Evolutionary conservation across 2,113 vertebrate genomes (phyloP).

Genomic region (Dicaeum eximium): DNA sequence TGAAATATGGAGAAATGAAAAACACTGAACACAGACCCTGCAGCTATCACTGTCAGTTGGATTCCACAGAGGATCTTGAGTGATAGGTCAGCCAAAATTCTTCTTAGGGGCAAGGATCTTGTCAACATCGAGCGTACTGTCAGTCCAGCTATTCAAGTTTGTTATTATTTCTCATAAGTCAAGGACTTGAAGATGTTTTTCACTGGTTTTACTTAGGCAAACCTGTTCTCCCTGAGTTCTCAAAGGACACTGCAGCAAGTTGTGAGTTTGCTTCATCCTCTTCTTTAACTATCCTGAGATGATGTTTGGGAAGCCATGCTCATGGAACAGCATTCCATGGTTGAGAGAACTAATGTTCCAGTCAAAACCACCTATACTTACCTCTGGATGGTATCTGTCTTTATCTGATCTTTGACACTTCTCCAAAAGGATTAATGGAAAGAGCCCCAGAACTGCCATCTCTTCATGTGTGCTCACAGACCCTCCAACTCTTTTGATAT

Average conservation of each 20-base stretch:
- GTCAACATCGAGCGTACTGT: not conserved
- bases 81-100: conserved; percentile 23
- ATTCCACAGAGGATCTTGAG: conserved; percentile 28
- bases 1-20: conserved; percentile 24
- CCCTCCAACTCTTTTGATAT: not conserved
- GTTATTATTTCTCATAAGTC: not conserved
- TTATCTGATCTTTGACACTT: not conserved
- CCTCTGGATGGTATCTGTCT: not conserved
- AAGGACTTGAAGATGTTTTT: not conserved
- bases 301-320: not conserved
- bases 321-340: not conserved
- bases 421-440: not conserved
- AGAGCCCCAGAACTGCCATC: not conserved
- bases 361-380: not conserved
- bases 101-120: conserved; percentile 21
- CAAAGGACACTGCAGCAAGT: not conserved
- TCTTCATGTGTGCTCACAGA: not conserved
- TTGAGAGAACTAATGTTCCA: not conserved
- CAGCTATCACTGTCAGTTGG: conserved; percentile 4
- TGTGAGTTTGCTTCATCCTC: not conserved
- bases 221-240: not conserved
- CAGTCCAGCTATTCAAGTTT: not conserved
- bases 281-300: not conserved
- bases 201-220: not conserved
- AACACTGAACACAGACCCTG: conserved; percentile 15